Percentiles rank a stretch among this genome's conserved stretches.
These are phyloP conservation scores for Calliopum simillimum DNA, from an alignment of 2,888 invertebrate genomes.

Conservation along the genomic window DNA sequence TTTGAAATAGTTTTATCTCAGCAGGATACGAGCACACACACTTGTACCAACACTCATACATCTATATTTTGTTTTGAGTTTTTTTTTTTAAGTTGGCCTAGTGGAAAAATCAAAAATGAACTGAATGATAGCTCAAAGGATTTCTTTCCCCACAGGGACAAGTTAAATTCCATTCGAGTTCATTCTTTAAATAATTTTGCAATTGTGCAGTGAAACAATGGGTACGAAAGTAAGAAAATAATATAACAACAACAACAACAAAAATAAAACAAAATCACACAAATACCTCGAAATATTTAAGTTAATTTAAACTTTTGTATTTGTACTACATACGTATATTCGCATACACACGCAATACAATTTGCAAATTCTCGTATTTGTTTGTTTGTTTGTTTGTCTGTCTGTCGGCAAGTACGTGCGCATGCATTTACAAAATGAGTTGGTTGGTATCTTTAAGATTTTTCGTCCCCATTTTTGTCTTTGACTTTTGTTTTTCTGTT, in stretches of 20 bases:
- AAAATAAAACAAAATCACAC: not conserved
- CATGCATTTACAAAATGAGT: too few species aligned
- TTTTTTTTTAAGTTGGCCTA: too few species aligned
- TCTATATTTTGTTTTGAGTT: not conserved
- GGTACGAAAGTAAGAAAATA: not conserved
- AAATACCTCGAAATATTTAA: constrained; percentile 25
- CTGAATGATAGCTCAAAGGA: too few species aligned
- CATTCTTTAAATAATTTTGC: constrained; percentile 21
- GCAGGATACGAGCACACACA: constrained; percentile 8
- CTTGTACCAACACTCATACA: not conserved
- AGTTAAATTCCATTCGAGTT: constrained; percentile 24
- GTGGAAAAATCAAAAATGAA: too few species aligned
- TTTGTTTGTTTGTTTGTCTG: too few species aligned
- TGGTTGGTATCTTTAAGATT: too few species aligned
- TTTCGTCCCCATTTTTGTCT: too few species aligned
- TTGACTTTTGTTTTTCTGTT: too few species aligned
- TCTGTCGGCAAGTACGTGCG: too few species aligned
- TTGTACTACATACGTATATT: not conserved
- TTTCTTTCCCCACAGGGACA: not conserved
- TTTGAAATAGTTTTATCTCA: constrained; percentile 5
- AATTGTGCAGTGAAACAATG: not conserved
- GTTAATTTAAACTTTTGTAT: constrained; percentile 41
- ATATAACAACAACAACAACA: not conserved
- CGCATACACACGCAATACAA: too few species aligned
- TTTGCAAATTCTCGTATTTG: too few species aligned